Evolutionary conservation across 2,797 vertebrate species (phyloP).

Genomic region (Sebastes trivittatus): DNA sequence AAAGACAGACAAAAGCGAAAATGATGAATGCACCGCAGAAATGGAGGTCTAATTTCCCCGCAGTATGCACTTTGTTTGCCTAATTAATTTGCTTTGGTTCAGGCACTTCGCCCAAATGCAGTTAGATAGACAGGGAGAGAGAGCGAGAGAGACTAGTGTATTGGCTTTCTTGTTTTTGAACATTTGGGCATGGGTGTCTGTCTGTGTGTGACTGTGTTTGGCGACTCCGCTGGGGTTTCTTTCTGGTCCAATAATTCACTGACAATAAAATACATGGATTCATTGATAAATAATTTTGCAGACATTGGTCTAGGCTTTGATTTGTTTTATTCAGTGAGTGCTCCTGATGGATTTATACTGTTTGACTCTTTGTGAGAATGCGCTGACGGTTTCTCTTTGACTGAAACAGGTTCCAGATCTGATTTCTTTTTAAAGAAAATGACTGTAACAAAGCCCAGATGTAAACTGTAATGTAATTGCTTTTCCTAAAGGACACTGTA

Average conservation of each 20-base stretch:
- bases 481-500: neutral
- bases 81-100: constrained; percentile 77
- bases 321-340: constrained; percentile 15
- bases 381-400: constrained; percentile 34
- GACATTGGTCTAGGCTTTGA: constrained; percentile 5
- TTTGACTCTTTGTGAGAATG: constrained; percentile 17
- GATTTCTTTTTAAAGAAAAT: neutral
- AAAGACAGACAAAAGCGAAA: constrained; percentile 45
- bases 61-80: constrained; percentile 73
- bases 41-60: constrained; percentile 65
- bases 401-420: neutral
- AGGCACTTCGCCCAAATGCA: constrained; percentile 60
- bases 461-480: constrained; percentile 1
- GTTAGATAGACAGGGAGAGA: constrained; percentile 26
- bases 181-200: neutral
- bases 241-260: constrained; percentile 36
- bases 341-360: neutral
- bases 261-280: constrained; percentile 31
- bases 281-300: constrained; percentile 32
- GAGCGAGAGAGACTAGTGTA: neutral
- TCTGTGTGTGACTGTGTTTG: constrained; percentile 10
- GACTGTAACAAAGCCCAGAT: neutral
- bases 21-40: constrained; percentile 64
- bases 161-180: constrained; percentile 18
- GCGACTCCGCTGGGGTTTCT: constrained; percentile 15